Conservation (phyloP, 1,140 invertebrate species). For the Homarus americanus region DNA sequence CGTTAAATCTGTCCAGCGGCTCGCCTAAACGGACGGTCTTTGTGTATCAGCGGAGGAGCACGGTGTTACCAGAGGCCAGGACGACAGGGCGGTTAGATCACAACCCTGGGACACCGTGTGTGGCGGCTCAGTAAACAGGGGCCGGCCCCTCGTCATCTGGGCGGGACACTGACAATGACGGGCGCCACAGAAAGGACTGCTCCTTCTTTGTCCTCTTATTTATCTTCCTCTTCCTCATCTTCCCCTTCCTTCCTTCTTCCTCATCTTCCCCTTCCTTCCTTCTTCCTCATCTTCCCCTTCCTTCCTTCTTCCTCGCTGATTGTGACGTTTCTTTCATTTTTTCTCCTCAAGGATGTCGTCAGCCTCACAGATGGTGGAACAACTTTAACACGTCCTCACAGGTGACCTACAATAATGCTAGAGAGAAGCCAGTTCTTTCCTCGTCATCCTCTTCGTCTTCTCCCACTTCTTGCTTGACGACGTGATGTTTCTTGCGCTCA, state of each 20-base stretch:
- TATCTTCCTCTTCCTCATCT: too few relatives aligned
- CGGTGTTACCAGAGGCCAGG: neutral
- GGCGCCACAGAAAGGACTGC: neutral
- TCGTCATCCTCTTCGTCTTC: too few relatives aligned
- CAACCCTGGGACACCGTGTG: neutral
- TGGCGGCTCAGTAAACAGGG: neutral
- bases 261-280: too few relatives aligned
- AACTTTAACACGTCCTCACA: too few relatives aligned
- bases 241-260: too few relatives aligned
- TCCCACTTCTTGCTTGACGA: too few relatives aligned
- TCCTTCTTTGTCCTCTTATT: too few relatives aligned
- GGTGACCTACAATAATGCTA: too few relatives aligned
- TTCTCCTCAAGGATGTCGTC: neutral
- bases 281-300: too few relatives aligned
- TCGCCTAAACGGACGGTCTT: neutral
- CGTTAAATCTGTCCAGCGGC: neutral
- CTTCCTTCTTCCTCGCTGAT: neutral
- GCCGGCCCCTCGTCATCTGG: neutral
- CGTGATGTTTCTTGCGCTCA: too few relatives aligned
- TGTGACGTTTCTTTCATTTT: neutral
- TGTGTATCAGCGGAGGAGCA: neutral
- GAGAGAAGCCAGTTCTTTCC: too few relatives aligned
- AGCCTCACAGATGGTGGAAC: too few relatives aligned
- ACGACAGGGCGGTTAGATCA: constrained; percentile 4
- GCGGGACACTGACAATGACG: neutral